Percentiles rank a stretch among this genome's conserved stretches.
These are phyloP conservation scores for Belonocnema kinseyi DNA, from an alignment of 1,140 invertebrate genomes.

Conservation along the genomic window DNA sequence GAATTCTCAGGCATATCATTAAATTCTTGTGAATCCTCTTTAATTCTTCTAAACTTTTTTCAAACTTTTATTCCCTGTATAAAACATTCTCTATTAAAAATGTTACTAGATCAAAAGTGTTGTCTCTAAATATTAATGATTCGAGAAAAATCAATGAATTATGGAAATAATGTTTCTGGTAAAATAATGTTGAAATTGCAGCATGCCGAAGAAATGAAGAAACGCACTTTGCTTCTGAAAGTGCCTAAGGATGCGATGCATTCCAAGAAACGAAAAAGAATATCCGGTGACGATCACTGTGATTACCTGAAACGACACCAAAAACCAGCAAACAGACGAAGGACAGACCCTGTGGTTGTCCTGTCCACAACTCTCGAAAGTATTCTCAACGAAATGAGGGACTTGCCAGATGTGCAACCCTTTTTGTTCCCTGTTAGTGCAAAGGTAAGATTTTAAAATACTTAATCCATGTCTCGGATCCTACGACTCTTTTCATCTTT, in stretches of 20 bases:
- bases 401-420: conserved; percentile 92
- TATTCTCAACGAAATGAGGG: conserved; percentile 95
- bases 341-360: conserved; percentile 97
- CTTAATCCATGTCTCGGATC: background rate
- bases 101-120: no score
- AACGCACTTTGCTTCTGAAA: conserved; percentile 87
- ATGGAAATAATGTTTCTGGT: no score
- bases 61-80: no score
- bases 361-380: conserved; percentile 94
- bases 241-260: conserved; percentile 86
- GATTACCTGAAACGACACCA: conserved; percentile 95
- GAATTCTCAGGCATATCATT: no score
- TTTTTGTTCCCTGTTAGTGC: conserved; percentile 96
- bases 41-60: no score
- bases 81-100: no score
- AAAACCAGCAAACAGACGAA: conserved; percentile 91
- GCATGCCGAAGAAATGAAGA: conserved; percentile 88
- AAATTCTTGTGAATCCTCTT: no score
- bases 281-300: conserved; percentile 86
- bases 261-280: conserved; percentile 80
- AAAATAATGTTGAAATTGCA: conserved; percentile 61
- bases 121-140: no score
- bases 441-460: conserved; percentile 79
- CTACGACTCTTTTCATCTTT: no score
- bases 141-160: no score